Conservation (phyloP, 2,797 vertebrate species). For the Sciaenops ocellatus region DNA sequence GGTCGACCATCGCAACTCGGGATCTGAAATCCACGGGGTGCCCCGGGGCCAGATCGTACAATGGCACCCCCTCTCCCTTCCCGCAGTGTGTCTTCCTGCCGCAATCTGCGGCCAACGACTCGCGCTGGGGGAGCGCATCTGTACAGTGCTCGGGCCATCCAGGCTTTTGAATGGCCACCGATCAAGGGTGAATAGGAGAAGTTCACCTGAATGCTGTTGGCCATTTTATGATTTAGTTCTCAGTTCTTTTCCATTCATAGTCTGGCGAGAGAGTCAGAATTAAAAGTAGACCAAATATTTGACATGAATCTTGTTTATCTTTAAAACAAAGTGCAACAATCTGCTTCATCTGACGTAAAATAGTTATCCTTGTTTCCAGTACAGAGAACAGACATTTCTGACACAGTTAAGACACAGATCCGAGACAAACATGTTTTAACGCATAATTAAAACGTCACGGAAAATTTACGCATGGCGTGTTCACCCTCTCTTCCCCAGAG, state of each 20-base stretch:
- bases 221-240: constrained; percentile 32
- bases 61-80: constrained; percentile 79
- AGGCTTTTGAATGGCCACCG: constrained; percentile 51
- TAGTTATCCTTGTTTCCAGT: not conserved
- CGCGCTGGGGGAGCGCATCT: constrained; percentile 80
- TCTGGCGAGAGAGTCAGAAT: not conserved
- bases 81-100: constrained; percentile 89
- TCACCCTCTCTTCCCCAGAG: too few relatives aligned
- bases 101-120: constrained; percentile 81
- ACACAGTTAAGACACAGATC: not conserved
- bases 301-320: not conserved
- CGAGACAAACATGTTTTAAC: too few relatives aligned
- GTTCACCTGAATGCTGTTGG: constrained; percentile 62
- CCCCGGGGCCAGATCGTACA: constrained; percentile 81
- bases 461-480: too few relatives aligned
- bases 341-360: not conserved
- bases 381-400: rapidly evolving
- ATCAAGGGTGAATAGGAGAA: constrained; percentile 60
- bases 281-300: too few relatives aligned
- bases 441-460: too few relatives aligned
- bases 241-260: not conserved
- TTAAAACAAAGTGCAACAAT: not conserved
- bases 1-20: constrained; percentile 88
- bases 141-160: constrained; percentile 51
- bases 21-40: constrained; percentile 85